Percentiles rank a stretch among this genome's conserved stretches.
Evolutionary conservation across 2,888 invertebrate species (phyloP).

Genomic region (Archips crataeganus): DNA sequence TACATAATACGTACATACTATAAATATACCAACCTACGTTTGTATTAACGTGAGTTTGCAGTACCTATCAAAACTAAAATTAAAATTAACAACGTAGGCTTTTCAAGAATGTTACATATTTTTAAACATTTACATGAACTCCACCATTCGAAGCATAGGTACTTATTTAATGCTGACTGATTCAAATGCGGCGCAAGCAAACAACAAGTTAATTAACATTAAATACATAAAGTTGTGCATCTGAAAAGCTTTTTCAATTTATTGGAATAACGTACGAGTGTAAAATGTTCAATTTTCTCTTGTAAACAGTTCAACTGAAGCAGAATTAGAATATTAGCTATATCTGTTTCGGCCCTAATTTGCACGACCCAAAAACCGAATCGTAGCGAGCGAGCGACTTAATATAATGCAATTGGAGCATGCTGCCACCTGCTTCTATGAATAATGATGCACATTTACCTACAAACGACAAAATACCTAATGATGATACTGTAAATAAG

Average conservation of each 20-base stretch:
- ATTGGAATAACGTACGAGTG: not conserved
- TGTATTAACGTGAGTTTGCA: too few species aligned
- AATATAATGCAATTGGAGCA: conserved; percentile 77
- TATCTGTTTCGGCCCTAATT: conserved; percentile 57
- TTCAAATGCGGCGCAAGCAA: not conserved
- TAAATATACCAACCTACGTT: too few species aligned
- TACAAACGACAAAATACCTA: conserved; percentile 57
- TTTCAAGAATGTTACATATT: not conserved
- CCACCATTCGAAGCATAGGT: not conserved
- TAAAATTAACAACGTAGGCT: not conserved
- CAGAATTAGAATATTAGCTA: conserved; percentile 37
- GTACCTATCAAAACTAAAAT: too few species aligned
- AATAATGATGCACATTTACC: conserved; percentile 54
- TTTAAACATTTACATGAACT: not conserved
- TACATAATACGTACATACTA: too few species aligned
- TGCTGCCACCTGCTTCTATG: conserved; percentile 68
- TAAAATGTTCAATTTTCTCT: not conserved
- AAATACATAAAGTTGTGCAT: not conserved
- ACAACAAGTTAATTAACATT: not conserved
- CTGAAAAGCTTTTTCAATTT: not conserved
- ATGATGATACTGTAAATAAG: conserved; percentile 47
- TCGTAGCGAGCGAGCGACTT: conserved; percentile 63
- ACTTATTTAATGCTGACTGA: not conserved
- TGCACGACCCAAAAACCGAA: conserved; percentile 71
- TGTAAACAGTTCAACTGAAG: conserved; percentile 6